Percentiles rank a stretch among this genome's conserved stretches.
Evolutionary conservation across 1,140 invertebrate species (phyloP).

Genomic region (Mycetomoellerius zeteki): DNA sequence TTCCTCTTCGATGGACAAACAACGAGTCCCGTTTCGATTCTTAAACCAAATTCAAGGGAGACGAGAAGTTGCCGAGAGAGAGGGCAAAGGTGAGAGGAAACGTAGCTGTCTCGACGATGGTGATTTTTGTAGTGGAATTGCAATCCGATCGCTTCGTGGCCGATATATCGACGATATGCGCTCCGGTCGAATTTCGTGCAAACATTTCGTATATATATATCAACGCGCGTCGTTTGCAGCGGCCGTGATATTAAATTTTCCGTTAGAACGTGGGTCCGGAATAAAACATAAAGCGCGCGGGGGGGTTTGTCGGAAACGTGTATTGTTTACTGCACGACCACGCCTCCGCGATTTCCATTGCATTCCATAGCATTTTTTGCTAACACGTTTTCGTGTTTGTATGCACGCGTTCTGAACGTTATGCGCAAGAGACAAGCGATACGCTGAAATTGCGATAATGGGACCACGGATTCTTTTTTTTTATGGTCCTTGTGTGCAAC

Average conservation of each 20-base stretch:
- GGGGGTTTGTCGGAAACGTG: slow-evolving; percentile 46
- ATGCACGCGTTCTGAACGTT: background rate
- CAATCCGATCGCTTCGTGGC: slow-evolving; percentile 28
- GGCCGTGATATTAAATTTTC: slow-evolving; percentile 75
- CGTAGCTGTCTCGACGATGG: slow-evolving; percentile 31
- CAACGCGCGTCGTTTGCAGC: slow-evolving; percentile 55
- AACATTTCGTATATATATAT: slow-evolving; percentile 61
- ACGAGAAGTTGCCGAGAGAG: background rate
- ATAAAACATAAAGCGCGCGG: slow-evolving; percentile 67
- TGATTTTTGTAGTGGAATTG: slow-evolving; percentile 21
- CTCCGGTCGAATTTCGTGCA: slow-evolving; percentile 64
- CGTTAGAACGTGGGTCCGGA: slow-evolving; percentile 44
- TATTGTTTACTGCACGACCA: slow-evolving; percentile 63
- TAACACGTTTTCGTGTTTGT: slow-evolving; percentile 10
- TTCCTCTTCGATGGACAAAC: slow-evolving; percentile 34
- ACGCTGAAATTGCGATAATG: slow-evolving; percentile 50
- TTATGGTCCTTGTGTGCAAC: background rate
- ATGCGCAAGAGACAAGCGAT: slow-evolving; percentile 16
- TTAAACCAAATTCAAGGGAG: slow-evolving; percentile 63
- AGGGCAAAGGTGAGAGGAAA: background rate
- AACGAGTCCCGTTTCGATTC: slow-evolving; percentile 29
- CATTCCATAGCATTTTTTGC: slow-evolving; percentile 54
- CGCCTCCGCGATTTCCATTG: slow-evolving; percentile 57
- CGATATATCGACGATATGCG: slow-evolving; percentile 52
- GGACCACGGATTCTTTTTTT: slow-evolving; percentile 42